Conservation (phyloP, 2,797 vertebrate genomes). For the Sebastes trivittatus region DNA sequence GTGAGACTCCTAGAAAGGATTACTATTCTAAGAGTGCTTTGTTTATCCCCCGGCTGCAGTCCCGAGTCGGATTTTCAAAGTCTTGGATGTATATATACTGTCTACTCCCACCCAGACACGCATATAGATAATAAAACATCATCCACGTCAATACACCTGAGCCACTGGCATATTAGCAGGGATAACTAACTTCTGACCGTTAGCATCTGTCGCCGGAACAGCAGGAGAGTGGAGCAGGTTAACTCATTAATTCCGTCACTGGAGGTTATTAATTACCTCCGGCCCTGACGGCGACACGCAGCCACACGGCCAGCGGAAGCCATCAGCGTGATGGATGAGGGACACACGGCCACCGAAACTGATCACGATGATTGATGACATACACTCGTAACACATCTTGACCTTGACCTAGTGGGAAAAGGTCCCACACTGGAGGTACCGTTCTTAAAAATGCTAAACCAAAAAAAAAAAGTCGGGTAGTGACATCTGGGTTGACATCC, state of each 20-base stretch:
- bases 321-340: slow-evolving; percentile 82
- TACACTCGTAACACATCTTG: slow-evolving; percentile 71
- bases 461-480: slow-evolving; percentile 21
- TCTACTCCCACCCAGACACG: not conserved
- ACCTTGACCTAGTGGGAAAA: slow-evolving; percentile 75
- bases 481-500: slow-evolving; percentile 57
- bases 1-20: slow-evolving; percentile 42
- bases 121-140: slow-evolving; percentile 28
- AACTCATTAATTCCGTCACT: slow-evolving; percentile 75
- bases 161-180: slow-evolving; percentile 36
- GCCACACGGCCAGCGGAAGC: slow-evolving; percentile 72
- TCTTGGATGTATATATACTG: not conserved
- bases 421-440: slow-evolving; percentile 23
- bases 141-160: slow-evolving; percentile 57
- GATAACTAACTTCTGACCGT: slow-evolving; percentile 69
- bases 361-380: slow-evolving; percentile 81
- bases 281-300: slow-evolving; percentile 54
- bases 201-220: slow-evolving; percentile 74
- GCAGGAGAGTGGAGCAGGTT: slow-evolving; percentile 79
- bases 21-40: slow-evolving; percentile 35
- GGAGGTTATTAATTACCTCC: slow-evolving; percentile 77
- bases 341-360: slow-evolving; percentile 80
- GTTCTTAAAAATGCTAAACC: slow-evolving; percentile 52
- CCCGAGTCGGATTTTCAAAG: not conserved
- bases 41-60: slow-evolving; percentile 19